Percentiles rank a stretch among this genome's conserved stretches.
phyloP scores from a whole-genome alignment of 1,140 invertebrate species.

The Penaeus indicus region DNA sequence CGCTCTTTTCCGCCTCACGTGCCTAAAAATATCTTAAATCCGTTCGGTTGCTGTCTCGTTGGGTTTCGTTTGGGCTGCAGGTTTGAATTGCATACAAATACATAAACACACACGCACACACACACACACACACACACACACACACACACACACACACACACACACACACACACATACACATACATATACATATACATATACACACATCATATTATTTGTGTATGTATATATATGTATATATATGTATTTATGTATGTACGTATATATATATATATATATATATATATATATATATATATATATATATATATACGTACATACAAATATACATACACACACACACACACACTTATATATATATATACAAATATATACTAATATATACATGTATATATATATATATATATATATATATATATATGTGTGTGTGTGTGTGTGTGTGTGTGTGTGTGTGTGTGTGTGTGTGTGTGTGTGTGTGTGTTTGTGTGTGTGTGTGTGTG shows the following conservation, averaged over 20 bases:
- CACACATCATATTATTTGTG: not conserved
- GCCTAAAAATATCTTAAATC: too few species aligned
- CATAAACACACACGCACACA: too few species aligned
- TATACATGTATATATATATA: too few species aligned
- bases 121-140: not conserved
- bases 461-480: not conserved
- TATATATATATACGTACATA: not conserved
- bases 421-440: too few species aligned
- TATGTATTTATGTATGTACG: conserved; percentile 19
- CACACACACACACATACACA: conserved; percentile 23
- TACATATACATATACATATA: conserved; percentile 24
- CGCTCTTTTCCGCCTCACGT: too few species aligned
- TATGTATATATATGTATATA: conserved; percentile 23
- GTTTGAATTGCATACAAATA: too few species aligned
- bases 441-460: too few species aligned
- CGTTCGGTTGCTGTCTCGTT: too few species aligned
- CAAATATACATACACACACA: conserved; percentile 22
- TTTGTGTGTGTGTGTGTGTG: not conserved
- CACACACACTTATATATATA: not conserved
- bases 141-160: not conserved
- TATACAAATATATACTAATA: too few species aligned
- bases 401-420: not conserved
- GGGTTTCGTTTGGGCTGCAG: too few species aligned
- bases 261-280: not conserved
- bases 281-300: conserved; percentile 1